phyloP scores from a whole-genome alignment of 2,888 invertebrate species.

The Plutella xylostella region DNA sequence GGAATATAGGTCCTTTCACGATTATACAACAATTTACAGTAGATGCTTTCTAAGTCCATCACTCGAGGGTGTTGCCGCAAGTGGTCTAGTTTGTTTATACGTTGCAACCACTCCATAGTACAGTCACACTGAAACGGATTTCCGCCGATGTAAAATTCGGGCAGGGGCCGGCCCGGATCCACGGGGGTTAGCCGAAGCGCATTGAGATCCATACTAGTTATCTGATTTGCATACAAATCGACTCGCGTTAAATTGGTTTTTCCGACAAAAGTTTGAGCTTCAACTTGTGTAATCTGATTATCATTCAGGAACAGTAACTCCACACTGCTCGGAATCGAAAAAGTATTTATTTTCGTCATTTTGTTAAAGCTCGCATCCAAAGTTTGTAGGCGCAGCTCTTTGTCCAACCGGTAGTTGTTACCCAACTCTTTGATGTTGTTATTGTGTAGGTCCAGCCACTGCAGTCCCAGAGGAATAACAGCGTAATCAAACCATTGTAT shows the following conservation, averaged over 20 bases:
- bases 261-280: slow-evolving; percentile 89
- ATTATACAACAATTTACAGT: slow-evolving; percentile 89
- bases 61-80: slow-evolving; percentile 89
- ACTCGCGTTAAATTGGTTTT: slow-evolving; percentile 91
- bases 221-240: slow-evolving; percentile 93
- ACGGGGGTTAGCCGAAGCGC: slow-evolving; percentile 86
- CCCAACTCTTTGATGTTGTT: slow-evolving; percentile 85
- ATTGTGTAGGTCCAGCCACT: slow-evolving; percentile 91
- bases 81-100: slow-evolving; percentile 87
- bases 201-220: slow-evolving; percentile 90
- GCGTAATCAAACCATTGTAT: slow-evolving; percentile 91
- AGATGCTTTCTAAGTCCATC: slow-evolving; percentile 90
- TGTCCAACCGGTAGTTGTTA: slow-evolving; percentile 77
- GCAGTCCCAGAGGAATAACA: slow-evolving; percentile 82
- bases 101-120: slow-evolving; percentile 95
- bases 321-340: slow-evolving; percentile 85
- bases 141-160: slow-evolving; percentile 93
- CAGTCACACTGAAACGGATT: slow-evolving; percentile 96
- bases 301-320: slow-evolving; percentile 90
- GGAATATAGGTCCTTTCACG: slow-evolving; percentile 86
- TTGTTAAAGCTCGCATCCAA: slow-evolving; percentile 93
- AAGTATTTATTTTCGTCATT: slow-evolving; percentile 80
- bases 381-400: slow-evolving; percentile 81
- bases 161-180: slow-evolving; percentile 79
- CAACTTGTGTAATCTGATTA: slow-evolving; percentile 86